Conservation (phyloP, 2,888 invertebrate species). For the Heliothis peltigera region DNA sequence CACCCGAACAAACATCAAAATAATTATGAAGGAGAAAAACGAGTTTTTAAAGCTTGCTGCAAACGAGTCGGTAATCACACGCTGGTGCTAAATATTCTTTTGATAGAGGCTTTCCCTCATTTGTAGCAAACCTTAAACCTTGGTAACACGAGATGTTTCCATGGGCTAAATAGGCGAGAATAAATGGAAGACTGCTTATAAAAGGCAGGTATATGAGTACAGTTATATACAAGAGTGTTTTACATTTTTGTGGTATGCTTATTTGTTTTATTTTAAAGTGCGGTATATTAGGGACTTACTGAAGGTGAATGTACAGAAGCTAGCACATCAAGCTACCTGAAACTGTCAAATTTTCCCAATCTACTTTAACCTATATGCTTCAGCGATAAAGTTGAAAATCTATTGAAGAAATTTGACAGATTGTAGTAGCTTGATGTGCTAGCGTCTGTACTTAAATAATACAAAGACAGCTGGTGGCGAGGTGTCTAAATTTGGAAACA, state of each 20-base stretch:
- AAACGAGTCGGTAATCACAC: not conserved
- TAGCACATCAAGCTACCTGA: too few relatives aligned
- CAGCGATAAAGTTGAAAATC: too few relatives aligned
- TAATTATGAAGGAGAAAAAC: conserved; percentile 11
- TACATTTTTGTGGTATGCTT: not conserved
- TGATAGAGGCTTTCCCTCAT: conserved; percentile 45
- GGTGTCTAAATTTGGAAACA: too few relatives aligned
- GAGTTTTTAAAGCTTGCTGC: conserved; percentile 3
- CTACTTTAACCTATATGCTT: too few relatives aligned
- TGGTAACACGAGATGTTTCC: conserved; percentile 18
- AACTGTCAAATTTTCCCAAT: too few relatives aligned
- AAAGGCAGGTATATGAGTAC: conserved; percentile 14
- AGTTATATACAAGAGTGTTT: conserved; percentile 3
- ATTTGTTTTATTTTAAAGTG: not conserved
- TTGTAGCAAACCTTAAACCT: conserved; percentile 22
- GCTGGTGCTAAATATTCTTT: conserved; percentile 49
- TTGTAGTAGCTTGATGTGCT: too few relatives aligned
- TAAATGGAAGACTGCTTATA: conserved; percentile 41
- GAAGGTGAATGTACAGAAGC: not conserved
- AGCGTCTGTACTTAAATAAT: too few relatives aligned
- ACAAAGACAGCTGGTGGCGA: too few relatives aligned
- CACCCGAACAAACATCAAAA: conserved; percentile 5
- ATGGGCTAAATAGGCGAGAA: conserved; percentile 44
- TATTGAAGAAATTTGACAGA: too few relatives aligned
- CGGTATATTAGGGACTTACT: not conserved